Base-by-base conservation (phyloP, 2,888 invertebrate species). In the Deilephila porcellus region DNA sequence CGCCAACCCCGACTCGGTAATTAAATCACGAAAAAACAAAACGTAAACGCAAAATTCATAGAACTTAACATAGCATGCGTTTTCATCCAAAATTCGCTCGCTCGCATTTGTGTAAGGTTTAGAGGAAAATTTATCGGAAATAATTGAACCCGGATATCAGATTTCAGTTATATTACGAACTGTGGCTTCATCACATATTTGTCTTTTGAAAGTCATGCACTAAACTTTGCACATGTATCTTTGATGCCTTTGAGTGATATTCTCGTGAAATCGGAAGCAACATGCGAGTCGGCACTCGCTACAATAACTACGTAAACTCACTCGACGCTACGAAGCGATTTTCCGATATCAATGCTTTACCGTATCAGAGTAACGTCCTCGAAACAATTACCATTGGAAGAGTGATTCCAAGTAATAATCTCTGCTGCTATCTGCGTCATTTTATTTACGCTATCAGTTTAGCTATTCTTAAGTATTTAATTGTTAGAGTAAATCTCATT, bases 241-340 rank as follows among this genome's bases (percentile, higher is more conserved):
- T 60, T 6, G 11, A n/a, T 25, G 59, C n/a, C 59, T 29, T 25
- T 60, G 25, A 56, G 19, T 25, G 11, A 25, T 20, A 60, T 20
- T 3, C 14, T 8, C 11, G 60, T 14, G 60, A 60, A 60, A 19
- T 60, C 34, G 32, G 34, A 63, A n/a, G 34, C 34, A 34, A 63
- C 34, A 63, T 37, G n/a, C 34, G 63, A 63, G 34, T 63, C 34
- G 34, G 37, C 63, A 34, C 63, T 34, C 19, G n/a, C 19, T 37
- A 19, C 19, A 37, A n/a, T 37, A n/a, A 63, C 63, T 34, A 34
- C 34, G n/a, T 63, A n/a, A 63, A 63, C 63, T 63, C 34, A 34
- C 63, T 37, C 34, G n/a, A 8, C 4, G 7, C 6, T 3, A 60
- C 25, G 14, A 53, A 53, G 29, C 60, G 60, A 4, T 7, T 20